These are phyloP conservation scores for Stegastes partitus DNA, from an alignment of 2,113 vertebrate genomes.

Conservation along the genomic window DNA sequence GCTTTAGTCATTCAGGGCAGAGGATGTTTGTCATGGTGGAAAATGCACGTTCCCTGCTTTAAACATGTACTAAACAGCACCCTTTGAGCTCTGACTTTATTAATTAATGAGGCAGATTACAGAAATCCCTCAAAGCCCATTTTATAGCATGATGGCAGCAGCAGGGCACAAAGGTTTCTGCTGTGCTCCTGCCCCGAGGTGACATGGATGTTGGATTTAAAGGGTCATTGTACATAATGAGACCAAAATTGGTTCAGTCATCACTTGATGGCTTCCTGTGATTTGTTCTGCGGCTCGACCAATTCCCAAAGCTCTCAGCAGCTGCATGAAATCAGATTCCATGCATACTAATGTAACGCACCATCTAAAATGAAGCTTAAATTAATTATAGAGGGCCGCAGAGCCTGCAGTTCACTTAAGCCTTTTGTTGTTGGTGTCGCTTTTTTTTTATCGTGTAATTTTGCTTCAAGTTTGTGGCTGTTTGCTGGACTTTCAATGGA, in stretches of 20 bases:
- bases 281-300: neutral
- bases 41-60: neutral
- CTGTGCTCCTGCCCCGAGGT: neutral
- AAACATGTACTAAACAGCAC: neutral
- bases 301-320: constrained; percentile 34
- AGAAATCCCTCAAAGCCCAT: constrained; percentile 24
- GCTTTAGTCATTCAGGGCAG: neutral
- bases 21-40: neutral
- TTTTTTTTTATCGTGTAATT: neutral
- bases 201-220: constrained; percentile 12
- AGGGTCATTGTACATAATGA: constrained; percentile 35
- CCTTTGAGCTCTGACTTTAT: constrained; percentile 6
- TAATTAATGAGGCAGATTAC: constrained; percentile 18
- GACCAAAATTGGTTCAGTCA: constrained; percentile 29
- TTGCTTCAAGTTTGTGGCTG: neutral
- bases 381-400: neutral
- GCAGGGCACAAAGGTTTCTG: neutral
- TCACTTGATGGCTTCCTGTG: constrained; percentile 6
- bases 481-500: no score
- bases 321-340: constrained; percentile 22
- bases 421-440: neutral
- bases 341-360: constrained; percentile 15
- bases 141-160: constrained; percentile 1
- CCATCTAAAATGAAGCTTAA: constrained; percentile 1
- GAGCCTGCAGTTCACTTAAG: neutral